Base-by-base conservation (phyloP, 2,113 vertebrate species). In the Romanogobio albipinnatus region DNA sequence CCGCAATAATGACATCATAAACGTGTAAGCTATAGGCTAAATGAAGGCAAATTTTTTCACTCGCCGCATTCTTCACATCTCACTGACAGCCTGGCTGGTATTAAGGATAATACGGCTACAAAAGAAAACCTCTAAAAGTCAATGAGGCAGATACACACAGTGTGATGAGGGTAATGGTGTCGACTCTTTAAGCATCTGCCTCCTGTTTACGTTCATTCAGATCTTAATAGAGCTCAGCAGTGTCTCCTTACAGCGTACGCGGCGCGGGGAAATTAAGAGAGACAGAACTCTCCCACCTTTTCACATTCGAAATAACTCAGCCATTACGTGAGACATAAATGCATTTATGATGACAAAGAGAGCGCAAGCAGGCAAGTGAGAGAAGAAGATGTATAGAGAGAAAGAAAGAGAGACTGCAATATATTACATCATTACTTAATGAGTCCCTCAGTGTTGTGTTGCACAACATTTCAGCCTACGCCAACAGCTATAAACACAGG, bases 71-170 rank as follows among this genome's bases (percentile, higher is more conserved):
- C 78, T 87, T 87, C 83, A 85, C 82, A 82, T 76, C 43, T 22
- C 78, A 80, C 64, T 90, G 90, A 92, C 89, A 91, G 84, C 83
- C 85, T 84, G 82, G 89, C 93, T 90, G 90, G 87, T 91, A 91
- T 91, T 93, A 89, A 92, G 92, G 91, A 91, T 92, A 94, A 94
- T 91, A 89, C 91, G 88, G 91, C 89, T 89, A 88, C 92, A 93
- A 92, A 92, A 92, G 90, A 90, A 71, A 76, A 1, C 51, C 91
- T 81, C 90, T 95, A 90, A 93, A 94, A 88, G 81, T 83, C 91
- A 93, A 89, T 92, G 90, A 90, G 87, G 87, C 89, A 90, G 84
- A 91, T 83, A 88, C 81, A 84, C 91, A 90, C 93, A 92, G 86
- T 89, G 87, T 82, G 75, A 88, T 70, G 86, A 83, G 92, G 92